Evolutionary conservation across 2,113 vertebrate species (phyloP).

Genomic region (Anseranas semipalmata): DNA sequence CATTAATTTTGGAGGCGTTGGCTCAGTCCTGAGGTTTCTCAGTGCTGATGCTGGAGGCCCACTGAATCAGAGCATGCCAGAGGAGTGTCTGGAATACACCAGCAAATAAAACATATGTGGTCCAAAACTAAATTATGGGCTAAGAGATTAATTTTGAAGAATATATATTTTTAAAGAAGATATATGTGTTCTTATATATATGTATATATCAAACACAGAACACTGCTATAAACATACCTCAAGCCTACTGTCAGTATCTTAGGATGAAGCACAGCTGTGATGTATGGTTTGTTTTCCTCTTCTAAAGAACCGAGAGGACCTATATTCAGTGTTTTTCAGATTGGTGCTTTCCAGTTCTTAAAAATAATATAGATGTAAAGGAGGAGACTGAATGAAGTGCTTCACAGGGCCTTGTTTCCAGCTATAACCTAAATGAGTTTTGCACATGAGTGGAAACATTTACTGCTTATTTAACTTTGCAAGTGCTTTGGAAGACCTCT

Average conservation of each 20-base stretch:
- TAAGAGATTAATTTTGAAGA: background rate
- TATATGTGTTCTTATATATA: background rate
- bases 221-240: background rate
- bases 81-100: background rate
- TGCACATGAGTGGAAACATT: slow-evolving; percentile 14
- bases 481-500: slow-evolving; percentile 54
- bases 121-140: background rate
- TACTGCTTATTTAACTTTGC: slow-evolving; percentile 33
- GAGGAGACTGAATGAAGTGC: slow-evolving; percentile 6
- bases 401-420: slow-evolving; percentile 36
- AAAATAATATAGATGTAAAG: background rate
- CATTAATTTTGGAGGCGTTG: slow-evolving; percentile 1
- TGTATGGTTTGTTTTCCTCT: background rate
- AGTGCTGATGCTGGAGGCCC: background rate
- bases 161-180: background rate
- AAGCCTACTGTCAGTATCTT: background rate
- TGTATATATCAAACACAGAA: background rate
- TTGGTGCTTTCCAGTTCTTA: background rate
- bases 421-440: slow-evolving; percentile 20
- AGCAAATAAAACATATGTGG: background rate
- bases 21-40: background rate
- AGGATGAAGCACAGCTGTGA: background rate
- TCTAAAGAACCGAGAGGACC: background rate
- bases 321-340: background rate
- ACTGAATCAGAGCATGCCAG: background rate